Percentiles rank a stretch among this genome's conserved stretches.
These are phyloP conservation scores for Actinia equina DNA, from an alignment of 64 coral and sea anemone species.

Conservation along the genomic window DNA sequence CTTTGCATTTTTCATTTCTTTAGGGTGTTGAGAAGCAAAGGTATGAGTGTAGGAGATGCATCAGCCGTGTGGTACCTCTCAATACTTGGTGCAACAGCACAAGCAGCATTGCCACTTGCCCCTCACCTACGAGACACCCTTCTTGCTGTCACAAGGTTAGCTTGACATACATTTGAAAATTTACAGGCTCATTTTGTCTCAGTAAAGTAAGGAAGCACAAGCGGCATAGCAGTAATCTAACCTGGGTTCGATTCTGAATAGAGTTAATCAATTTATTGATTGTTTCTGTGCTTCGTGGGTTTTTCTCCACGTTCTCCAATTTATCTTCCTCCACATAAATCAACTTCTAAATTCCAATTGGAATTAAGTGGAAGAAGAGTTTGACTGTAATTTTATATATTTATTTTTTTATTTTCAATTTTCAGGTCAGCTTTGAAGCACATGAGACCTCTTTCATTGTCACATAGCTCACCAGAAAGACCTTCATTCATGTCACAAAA, in stretches of 20 bases:
- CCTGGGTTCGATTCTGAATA: no score
- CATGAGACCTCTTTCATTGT: constrained; percentile 88
- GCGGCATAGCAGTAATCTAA: no score
- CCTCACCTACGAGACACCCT: constrained; percentile 81
- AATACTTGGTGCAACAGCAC: constrained; percentile 78
- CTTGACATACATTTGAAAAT: background rate
- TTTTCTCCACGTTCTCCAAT: no score
- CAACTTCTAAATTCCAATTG: no score
- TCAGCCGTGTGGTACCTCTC: constrained; percentile 95
- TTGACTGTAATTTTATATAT: background rate
- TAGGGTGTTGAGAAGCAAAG: constrained; percentile 92
- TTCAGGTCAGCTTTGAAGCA: constrained; percentile 80
- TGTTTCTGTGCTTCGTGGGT: no score
- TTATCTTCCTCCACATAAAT: no score
- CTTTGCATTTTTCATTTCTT: background rate
- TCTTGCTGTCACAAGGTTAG: constrained; percentile 82
- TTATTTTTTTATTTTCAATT: background rate
- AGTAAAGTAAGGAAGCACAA: no score
- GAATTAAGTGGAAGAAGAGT: no score
- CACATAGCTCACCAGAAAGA: constrained; percentile 76
- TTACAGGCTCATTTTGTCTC: no score
- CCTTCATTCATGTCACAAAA: constrained; percentile 73
- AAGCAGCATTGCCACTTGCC: constrained; percentile 74
- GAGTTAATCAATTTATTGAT: no score
- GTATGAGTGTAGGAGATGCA: constrained; percentile 95